phyloP scores from a whole-genome alignment of 2,888 invertebrate species.

The Orgyia antiqua region DNA sequence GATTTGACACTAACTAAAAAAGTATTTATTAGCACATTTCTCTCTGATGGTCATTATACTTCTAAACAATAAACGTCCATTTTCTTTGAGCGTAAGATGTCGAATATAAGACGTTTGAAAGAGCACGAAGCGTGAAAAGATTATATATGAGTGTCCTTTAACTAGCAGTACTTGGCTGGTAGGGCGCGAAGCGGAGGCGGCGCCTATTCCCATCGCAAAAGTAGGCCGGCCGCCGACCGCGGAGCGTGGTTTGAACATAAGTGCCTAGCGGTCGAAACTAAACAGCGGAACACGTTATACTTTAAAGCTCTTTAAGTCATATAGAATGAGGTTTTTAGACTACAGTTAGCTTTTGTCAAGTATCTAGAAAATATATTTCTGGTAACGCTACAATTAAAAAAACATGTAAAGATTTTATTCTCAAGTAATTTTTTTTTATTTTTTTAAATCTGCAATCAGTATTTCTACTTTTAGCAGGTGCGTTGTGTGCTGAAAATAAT shows the following conservation, averaged over 20 bases:
- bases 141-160: constrained; percentile 60
- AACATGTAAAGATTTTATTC: too few species aligned
- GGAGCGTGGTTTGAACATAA: constrained; percentile 24
- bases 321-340: too few species aligned
- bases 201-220: constrained; percentile 73
- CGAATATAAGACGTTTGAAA: constrained; percentile 29
- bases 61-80: constrained; percentile 15
- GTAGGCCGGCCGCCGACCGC: constrained; percentile 76
- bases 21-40: constrained; percentile 1
- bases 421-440: too few species aligned
- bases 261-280: constrained; percentile 9
- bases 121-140: constrained; percentile 35
- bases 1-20: not conserved
- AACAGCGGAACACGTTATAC: too few species aligned
- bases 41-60: constrained; percentile 20
- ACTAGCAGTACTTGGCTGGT: constrained; percentile 59
- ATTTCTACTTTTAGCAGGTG: too few species aligned
- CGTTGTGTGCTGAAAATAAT: too few species aligned
- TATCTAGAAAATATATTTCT: too few species aligned
- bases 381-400: too few species aligned
- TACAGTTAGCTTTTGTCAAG: too few species aligned
- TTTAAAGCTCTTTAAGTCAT: too few species aligned
- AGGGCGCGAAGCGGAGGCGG: constrained; percentile 68
- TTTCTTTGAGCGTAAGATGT: constrained; percentile 9
- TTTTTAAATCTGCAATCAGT: too few species aligned